phyloP scores from a whole-genome alignment of 2,888 invertebrate species.

The Leptopilina syphax region DNA sequence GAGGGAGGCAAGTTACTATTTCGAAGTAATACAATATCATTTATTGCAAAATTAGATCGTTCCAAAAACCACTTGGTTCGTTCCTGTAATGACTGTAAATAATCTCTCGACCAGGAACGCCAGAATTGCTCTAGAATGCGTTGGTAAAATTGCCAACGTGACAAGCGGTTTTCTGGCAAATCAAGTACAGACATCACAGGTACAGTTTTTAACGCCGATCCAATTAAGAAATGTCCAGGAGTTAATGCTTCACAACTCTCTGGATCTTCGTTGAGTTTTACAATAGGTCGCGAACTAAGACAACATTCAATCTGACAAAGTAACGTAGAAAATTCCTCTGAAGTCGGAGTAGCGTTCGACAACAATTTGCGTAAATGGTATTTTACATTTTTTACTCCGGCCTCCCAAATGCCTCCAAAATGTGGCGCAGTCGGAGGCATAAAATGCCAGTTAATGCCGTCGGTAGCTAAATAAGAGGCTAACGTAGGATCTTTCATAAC shows the following conservation, averaged over 20 bases:
- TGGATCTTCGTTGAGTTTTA: conserved; percentile 44
- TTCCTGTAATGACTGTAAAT: conserved; percentile 57
- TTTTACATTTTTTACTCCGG: background rate
- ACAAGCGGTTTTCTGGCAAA: conserved; percentile 49
- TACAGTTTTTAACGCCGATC: conserved; percentile 48
- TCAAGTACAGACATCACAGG: conserved; percentile 54
- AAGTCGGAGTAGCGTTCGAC: background rate
- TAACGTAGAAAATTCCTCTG: background rate
- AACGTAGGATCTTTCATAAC: conserved; percentile 44
- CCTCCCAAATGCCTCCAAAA: too few relatives aligned
- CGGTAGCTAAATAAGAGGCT: conserved; percentile 47
- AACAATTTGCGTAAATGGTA: background rate
- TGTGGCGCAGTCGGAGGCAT: conserved; percentile 21
- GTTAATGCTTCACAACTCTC: conserved; percentile 51
- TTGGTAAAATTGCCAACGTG: conserved; percentile 55
- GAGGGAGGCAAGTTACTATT: too few relatives aligned
- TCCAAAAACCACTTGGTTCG: too few relatives aligned
- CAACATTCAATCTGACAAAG: conserved; percentile 50
- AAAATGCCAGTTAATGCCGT: conserved; percentile 1
- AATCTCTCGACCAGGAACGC: conserved; percentile 58
- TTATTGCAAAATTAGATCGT: too few relatives aligned
- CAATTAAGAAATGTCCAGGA: conserved; percentile 58
- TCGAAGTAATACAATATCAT: too few relatives aligned
- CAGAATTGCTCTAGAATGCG: conserved; percentile 55
- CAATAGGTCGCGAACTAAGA: conserved; percentile 50